Evolutionary conservation across 2,888 invertebrate species (phyloP).

Genomic region (Sesia apiformis): DNA sequence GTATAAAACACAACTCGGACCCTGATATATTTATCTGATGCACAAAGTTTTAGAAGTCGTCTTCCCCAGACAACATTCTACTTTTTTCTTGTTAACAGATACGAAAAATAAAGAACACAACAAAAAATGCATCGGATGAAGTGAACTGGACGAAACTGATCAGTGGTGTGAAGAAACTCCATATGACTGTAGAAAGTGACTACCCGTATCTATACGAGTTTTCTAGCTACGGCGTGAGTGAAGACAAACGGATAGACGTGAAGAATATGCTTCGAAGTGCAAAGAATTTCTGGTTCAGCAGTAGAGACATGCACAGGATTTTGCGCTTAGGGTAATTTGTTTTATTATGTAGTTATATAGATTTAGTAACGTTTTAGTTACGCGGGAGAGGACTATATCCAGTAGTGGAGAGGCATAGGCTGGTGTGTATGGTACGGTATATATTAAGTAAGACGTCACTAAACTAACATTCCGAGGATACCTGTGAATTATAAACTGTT

Average conservation of each 20-base stretch:
- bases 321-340: slow-evolving; percentile 40
- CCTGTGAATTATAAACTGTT: too few relatives aligned
- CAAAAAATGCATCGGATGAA: slow-evolving; percentile 21
- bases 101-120: slow-evolving; percentile 22
- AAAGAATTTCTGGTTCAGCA: slow-evolving; percentile 47
- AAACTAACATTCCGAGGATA: too few relatives aligned
- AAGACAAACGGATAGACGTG: slow-evolving; percentile 15
- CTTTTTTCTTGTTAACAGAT: slow-evolving; percentile 22
- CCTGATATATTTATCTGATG: too few relatives aligned
- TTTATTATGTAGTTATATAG: neutral
- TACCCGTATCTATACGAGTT: slow-evolving; percentile 56
- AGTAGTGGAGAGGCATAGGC: too few relatives aligned
- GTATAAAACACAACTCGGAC: too few relatives aligned
- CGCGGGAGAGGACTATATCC: too few relatives aligned
- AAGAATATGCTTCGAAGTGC: slow-evolving; percentile 22
- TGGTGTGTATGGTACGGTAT: too few relatives aligned
- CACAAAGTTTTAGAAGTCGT: too few relatives aligned
- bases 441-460: too few relatives aligned
- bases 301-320: slow-evolving; percentile 29
- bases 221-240: slow-evolving; percentile 40
- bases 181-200: slow-evolving; percentile 36
- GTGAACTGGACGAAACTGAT: slow-evolving; percentile 53
- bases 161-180: slow-evolving; percentile 38
- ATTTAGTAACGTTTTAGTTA: too few relatives aligned
- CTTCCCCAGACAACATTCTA: neutral